Base-by-base conservation (phyloP, 2,113 vertebrate genomes). In the Myotis brandtii region DNA sequence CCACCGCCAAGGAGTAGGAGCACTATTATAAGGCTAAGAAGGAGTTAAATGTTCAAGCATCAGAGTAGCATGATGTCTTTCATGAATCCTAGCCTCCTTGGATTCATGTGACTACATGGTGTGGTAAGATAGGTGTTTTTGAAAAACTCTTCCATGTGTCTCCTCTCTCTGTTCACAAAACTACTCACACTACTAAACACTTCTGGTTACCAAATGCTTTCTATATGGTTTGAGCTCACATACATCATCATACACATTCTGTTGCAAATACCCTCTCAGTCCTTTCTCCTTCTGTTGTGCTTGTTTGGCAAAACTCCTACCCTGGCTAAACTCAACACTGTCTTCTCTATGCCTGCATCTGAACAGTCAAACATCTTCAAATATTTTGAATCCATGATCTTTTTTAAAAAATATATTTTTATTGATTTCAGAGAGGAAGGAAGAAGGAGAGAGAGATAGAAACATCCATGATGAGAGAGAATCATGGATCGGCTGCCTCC, bases 351-450 rank as follows among this genome's bases (percentile, higher is more conserved):
- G 32, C 62, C 69, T 64, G 32, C 34, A 70, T 20, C 30, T 67
- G 54, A 91, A 62, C 18, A 37, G 52, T 18, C 32, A 89, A 81
- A 62, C 62, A 70, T 52, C 50, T 85, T 89, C 34, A 52, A n/a
- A 67, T 86, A 92, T 56, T 70, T 94, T 69, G 93, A 66, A 76
- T 70, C 25, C 21, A 66, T 62, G n/a, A 89, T n/a, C 75, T 21
- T 52, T 43, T 43, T 43, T 6, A 6, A 43, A 43, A 43, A 8
- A 43, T 7, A 43, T 43, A 43, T 43, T 43, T 43, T 43, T 43
- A 43, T 43, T 43, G 43, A 43, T 43, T 43, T 43, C 6, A 43
- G 43, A 43, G 43, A 43, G 43, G 43, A 43, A 43, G 43, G 43
- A 43, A 43, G 43, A 43, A 6, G 7, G 43, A 43, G 43, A 43